A percentile compares a stretch with the other conserved stretches of the same genome.
These are phyloP conservation scores for Pogonomyrmex barbatus DNA, from an alignment of 1,140 invertebrate genomes.

Conservation along the genomic window DNA sequence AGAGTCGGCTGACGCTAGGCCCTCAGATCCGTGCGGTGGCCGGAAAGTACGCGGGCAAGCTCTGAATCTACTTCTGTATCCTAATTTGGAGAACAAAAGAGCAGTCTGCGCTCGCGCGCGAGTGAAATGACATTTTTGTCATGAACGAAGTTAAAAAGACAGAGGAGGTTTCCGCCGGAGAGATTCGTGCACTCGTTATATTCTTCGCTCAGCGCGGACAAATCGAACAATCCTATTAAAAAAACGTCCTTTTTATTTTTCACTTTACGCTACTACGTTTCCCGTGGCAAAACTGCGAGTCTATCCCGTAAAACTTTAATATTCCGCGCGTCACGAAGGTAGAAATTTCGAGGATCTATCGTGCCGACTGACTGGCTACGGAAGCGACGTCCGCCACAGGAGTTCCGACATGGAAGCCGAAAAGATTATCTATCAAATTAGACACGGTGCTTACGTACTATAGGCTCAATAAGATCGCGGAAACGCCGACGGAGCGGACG, in stretches of 20 bases:
- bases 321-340: not conserved
- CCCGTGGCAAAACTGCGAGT: not conserved
- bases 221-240: constrained; percentile 27
- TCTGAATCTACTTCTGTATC: constrained; percentile 73
- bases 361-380: constrained; percentile 18
- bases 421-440: constrained; percentile 62
- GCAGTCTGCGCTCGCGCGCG: constrained; percentile 10
- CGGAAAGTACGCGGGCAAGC: constrained; percentile 55
- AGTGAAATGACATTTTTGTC: constrained; percentile 51
- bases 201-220: not conserved
- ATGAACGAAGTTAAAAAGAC: constrained; percentile 26
- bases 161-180: not conserved
- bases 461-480: constrained; percentile 60
- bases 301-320: constrained; percentile 3
- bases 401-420: constrained; percentile 37
- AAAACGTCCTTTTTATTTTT: not conserved
- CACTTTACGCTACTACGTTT: not conserved
- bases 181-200: constrained; percentile 30
- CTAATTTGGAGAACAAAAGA: constrained; percentile 73
- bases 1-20: constrained; percentile 47
- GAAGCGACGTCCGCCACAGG: constrained; percentile 36
- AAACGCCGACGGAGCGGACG: constrained; percentile 62
- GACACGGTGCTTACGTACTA: constrained; percentile 22
- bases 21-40: constrained; percentile 52
- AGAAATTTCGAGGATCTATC: constrained; percentile 34